A percentile compares a stretch with the other conserved stretches of the same genome.
Evolutionary conservation across 2,113 vertebrate species (phyloP).

Genomic region (Agelaius tricolor): DNA sequence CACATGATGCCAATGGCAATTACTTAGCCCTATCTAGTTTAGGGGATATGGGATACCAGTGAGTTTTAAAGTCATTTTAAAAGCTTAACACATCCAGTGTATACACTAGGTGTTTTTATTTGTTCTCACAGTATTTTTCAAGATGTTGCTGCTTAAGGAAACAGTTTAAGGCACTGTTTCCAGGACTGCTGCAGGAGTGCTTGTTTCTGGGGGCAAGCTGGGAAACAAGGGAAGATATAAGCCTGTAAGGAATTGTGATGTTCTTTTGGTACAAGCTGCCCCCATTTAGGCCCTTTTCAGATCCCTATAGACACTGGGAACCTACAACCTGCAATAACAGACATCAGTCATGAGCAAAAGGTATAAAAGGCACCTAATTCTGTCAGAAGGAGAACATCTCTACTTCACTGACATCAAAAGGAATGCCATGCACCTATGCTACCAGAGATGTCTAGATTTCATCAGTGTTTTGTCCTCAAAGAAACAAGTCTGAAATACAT

Average conservation of each 20-base stretch:
- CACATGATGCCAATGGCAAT: not conserved
- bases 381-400: conserved; percentile 51
- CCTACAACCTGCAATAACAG: conserved; percentile 14
- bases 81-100: not conserved
- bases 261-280: not conserved
- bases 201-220: not conserved
- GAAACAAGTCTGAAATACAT: conserved; percentile 51
- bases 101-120: not conserved
- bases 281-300: conserved; percentile 25
- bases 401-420: conserved; percentile 49
- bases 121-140: not conserved
- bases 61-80: not conserved
- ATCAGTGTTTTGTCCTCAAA: conserved; percentile 53
- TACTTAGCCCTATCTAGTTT: not conserved
- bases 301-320: not conserved
- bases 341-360: conserved; percentile 18
- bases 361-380: conserved; percentile 43
- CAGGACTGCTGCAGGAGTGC: not conserved
- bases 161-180: not conserved
- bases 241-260: not conserved
- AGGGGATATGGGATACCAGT: not conserved
- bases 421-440: not conserved
- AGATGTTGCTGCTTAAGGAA: not conserved
- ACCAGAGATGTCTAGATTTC: conserved; percentile 38
- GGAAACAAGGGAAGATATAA: not conserved